Base-by-base conservation (phyloP, 2,888 invertebrate genomes). In the Drosophila subquinaria region DNA sequence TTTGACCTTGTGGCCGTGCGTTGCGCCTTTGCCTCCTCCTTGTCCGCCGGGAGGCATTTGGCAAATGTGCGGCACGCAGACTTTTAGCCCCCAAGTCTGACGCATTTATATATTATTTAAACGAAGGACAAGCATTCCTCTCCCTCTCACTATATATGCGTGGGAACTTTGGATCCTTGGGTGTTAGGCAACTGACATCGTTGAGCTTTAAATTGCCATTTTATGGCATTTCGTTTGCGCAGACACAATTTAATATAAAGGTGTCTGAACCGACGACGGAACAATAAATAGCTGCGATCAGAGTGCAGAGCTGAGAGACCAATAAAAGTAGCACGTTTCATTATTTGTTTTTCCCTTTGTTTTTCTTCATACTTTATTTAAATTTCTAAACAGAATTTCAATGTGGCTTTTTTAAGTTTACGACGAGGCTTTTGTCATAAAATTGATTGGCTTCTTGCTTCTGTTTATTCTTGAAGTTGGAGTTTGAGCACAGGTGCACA, bases 381-480 rank as follows among this genome's bases (percentile, higher is more conserved):
- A 59, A 65, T 62, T 62, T 57, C 30, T 23, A n/a, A 47, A 38
- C 40, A 8, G 36, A 40, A 55, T 63, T 67, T 51, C 42, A 73
- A 72, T 72, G 52, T 48, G 69, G 47, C 10, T n/a, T 36, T 13
- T 36, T 13, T 45, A 53, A 35, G 36, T 59, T 20, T 17, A 27
- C 23, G 23, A 36, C 60, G 60, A 42, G 68, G 79, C 64, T 76
- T 84, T 84, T 79, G 73, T 59, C 80, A 82, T 82, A 68, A 78
- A 89, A 86, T 89, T 84, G 88, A 90, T 90, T 90, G 85, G 89
- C 77, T 81, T 81, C 82, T 81, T 56, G 48, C 55, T 64, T n/a
- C 13, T 8, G 30, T 30, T 30, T 8, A 8, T 30, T 30, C 27
- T 23, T 23, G 4, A 5, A 11, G 35, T 35, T 23, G 23, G 23